Conservation (phyloP, 2,113 vertebrate species). For the Phrynocephalus versicolor region DNA sequence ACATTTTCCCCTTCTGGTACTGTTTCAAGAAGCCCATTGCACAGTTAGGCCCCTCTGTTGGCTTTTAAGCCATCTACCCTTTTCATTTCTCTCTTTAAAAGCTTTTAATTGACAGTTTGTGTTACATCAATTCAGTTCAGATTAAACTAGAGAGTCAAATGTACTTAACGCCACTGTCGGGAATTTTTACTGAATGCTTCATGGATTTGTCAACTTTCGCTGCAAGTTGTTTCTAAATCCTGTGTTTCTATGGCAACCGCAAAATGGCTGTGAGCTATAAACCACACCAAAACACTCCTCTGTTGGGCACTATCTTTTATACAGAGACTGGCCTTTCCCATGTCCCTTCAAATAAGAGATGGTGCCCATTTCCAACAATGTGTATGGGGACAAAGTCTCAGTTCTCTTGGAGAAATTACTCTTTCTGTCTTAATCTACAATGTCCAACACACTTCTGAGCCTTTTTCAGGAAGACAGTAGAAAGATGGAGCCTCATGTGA, state of each 20-base stretch:
- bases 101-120: conserved; percentile 11
- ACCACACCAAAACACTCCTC: neutral
- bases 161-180: conserved; percentile 2
- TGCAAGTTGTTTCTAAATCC: conserved; percentile 33
- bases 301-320: conserved; percentile 22
- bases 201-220: conserved; percentile 25
- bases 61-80: neutral
- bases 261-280: conserved; percentile 46
- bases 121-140: conserved; percentile 17
- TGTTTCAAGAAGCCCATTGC: neutral
- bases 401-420: neutral
- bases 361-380: neutral
- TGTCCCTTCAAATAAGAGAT: conserved; percentile 6
- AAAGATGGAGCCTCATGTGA: neutral
- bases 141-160: conserved; percentile 18
- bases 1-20: neutral
- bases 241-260: conserved; percentile 49
- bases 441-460: conserved; percentile 7
- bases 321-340: conserved; percentile 17
- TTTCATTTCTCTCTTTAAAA: conserved; percentile 9
- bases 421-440: neutral
- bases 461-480: neutral
- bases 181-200: conserved; percentile 28
- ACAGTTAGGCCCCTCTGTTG: neutral
- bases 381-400: conserved; percentile 5